Base-by-base conservation (phyloP, 2,113 vertebrate species). In the Oophaga pumilio region DNA sequence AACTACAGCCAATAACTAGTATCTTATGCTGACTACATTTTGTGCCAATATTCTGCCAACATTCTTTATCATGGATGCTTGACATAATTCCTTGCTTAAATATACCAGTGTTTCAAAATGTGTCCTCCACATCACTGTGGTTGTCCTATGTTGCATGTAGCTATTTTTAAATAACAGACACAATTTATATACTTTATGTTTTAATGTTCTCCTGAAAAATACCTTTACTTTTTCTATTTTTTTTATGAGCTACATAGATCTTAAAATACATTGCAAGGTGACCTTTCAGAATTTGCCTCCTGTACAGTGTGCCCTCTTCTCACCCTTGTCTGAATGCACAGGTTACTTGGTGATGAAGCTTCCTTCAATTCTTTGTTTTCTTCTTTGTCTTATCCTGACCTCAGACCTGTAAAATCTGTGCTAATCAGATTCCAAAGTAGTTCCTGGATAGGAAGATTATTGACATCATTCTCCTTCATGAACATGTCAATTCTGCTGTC, bases 401-500 rank as follows among this genome's bases (percentile, higher is more conserved):
- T 89, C 82, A 62, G 81, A 62, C 3, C 4, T 66, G 85, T 26
- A 73, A 89, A 90, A 91, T 91, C 91, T 87, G 81, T 89, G 92
- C 91, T 93, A 91, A 93, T 93, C 92, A 91, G 91, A 90, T 92
- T 90, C 92, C 90, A 89, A 89, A 87, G 20, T 88, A 62, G 88
- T 89, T 90, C 91, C 87, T 88, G 87, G 86, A 85, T 84, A 88
- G 91, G 69, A 91, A 87, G 85, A 79, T 90, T 92, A 90, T 93
- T 88, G 92, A 90, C 91, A 90, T 90, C 53, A 89, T 91, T 91
- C 90, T 92, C 91, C 91, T 90, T 91, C 91, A 89, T 90, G 90
- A 90, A 90, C 89, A 89, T 92, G 91, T 93, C 93, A 92, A 93
- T 93, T 92, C 90, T 90, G 88, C 91, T 13, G 0, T 89, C 91